Conservation (phyloP, 2,888 invertebrate species). For the Andrena minutula region DNA sequence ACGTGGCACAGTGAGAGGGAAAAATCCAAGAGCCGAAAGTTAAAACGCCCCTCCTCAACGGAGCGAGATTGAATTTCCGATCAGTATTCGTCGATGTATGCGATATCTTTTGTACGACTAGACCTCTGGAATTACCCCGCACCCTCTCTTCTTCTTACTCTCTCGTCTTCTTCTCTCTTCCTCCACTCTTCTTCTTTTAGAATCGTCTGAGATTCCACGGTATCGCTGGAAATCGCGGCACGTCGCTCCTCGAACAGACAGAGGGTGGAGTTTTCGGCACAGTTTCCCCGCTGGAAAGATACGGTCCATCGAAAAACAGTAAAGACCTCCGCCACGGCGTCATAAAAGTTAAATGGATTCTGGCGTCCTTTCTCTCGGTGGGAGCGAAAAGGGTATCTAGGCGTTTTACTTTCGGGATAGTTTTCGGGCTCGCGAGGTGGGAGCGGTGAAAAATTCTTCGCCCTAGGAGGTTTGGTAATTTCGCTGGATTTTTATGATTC, state of each 20-base stretch:
- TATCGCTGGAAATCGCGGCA: conserved; percentile 47
- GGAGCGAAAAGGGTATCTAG: conserved; percentile 46
- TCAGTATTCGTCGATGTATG: conserved; percentile 47
- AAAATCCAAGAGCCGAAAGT: conserved; percentile 63
- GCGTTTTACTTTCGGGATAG: conserved; percentile 61
- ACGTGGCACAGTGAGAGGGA: conserved; percentile 29
- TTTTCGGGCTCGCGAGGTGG: conserved; percentile 42
- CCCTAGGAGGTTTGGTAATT: conserved; percentile 59
- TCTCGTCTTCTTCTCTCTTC: too few relatives aligned
- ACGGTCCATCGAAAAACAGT: conserved; percentile 63
- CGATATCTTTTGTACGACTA: conserved; percentile 31
- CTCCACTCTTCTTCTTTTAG: not conserved
- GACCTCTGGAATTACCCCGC: conserved; percentile 26
- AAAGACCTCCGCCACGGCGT: conserved; percentile 57
- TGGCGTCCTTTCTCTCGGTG: conserved; percentile 32
- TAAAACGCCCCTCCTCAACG: conserved; percentile 77
- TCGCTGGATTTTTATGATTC: conserved; percentile 47
- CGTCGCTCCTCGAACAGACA: conserved; percentile 42
- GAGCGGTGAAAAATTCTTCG: conserved; percentile 24
- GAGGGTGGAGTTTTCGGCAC: conserved; percentile 52
- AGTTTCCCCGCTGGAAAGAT: conserved; percentile 37
- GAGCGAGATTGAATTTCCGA: conserved; percentile 79
- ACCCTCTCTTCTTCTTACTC: not conserved
- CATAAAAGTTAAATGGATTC: conserved; percentile 74
- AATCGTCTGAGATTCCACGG: conserved; percentile 14